A percentile compares a stretch with the other conserved stretches of the same genome.
Evolutionary conservation across 2,888 invertebrate species (phyloP).

Genomic region (Anthophora plumipes): DNA sequence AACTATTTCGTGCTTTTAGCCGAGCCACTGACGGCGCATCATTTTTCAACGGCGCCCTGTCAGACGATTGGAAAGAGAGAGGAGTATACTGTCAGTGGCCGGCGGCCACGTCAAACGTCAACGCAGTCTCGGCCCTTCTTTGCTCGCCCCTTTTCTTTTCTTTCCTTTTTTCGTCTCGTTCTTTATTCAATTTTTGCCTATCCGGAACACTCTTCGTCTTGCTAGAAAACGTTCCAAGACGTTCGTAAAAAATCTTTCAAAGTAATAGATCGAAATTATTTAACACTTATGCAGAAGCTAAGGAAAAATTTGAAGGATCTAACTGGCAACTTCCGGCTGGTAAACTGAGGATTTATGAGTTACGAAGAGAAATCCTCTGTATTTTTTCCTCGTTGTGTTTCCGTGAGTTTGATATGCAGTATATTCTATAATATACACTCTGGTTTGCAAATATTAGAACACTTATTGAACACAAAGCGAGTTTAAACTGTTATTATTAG

Average conservation of each 20-base stretch:
- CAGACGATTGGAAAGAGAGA: conserved; percentile 57
- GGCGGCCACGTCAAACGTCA: conserved; percentile 77
- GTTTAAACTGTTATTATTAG: too few species aligned
- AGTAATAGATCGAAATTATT: too few species aligned
- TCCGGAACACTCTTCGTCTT: not conserved
- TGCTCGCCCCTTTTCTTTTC: conserved; percentile 45
- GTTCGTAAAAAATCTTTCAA: not conserved
- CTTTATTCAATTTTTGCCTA: conserved; percentile 22
- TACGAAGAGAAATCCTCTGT: too few species aligned
- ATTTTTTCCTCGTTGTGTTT: too few species aligned
- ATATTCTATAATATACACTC: too few species aligned
- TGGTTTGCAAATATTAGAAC: too few species aligned
- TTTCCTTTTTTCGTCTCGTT: conserved; percentile 27
- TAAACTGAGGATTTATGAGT: too few species aligned
- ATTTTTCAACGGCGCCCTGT: conserved; percentile 82
- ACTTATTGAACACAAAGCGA: too few species aligned
- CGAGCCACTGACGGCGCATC: conserved; percentile 78
- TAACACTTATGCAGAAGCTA: too few species aligned
- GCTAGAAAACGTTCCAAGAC: not conserved
- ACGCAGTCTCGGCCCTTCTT: conserved; percentile 55
- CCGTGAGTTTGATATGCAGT: too few species aligned
- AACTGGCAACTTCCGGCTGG: too few species aligned
- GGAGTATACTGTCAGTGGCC: conserved; percentile 60
- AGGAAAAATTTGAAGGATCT: too few species aligned
- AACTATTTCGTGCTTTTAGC: conserved; percentile 80